Conservation (phyloP, 2,797 vertebrate genomes). For the Hyperoplus immaculatus region DNA sequence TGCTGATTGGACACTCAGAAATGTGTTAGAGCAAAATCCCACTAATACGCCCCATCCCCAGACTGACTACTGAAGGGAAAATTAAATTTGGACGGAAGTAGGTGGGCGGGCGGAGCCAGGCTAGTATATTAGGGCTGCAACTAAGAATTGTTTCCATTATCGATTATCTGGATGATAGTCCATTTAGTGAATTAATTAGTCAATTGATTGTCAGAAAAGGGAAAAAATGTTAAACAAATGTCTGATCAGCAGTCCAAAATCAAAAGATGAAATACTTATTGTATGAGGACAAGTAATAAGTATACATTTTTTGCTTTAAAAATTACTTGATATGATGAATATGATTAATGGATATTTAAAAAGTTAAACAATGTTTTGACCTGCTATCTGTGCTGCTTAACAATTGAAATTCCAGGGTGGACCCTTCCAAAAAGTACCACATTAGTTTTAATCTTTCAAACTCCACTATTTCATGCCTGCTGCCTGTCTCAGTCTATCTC, state of each 20-base stretch:
- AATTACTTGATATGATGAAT: neutral
- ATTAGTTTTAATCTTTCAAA: constrained; percentile 66
- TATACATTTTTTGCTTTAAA: neutral
- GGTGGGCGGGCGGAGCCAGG: too few relatives aligned
- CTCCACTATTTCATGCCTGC: too few relatives aligned
- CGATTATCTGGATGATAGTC: neutral
- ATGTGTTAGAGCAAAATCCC: too few relatives aligned
- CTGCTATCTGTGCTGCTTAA: neutral
- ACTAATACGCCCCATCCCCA: too few relatives aligned
- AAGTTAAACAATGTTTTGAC: neutral
- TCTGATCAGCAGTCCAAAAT: neutral
- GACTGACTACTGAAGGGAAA: too few relatives aligned
- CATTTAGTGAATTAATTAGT: neutral
- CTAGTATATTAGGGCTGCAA: neutral
- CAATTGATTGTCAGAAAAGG: neutral
- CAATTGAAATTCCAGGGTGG: constrained; percentile 6
- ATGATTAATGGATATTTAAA: neutral
- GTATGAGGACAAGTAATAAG: neutral
- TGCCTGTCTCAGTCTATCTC: neutral
- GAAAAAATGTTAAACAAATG: neutral
- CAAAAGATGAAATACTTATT: neutral
- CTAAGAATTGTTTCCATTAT: neutral
- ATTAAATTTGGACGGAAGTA: too few relatives aligned
- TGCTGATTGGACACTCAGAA: too few relatives aligned
- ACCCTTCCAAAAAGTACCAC: constrained; percentile 28